Evolutionary conservation across 2,113 vertebrate genomes (phyloP), one percentile per base, ranked within the genome.

Genomic region (Nasalis larvatus): DNA sequence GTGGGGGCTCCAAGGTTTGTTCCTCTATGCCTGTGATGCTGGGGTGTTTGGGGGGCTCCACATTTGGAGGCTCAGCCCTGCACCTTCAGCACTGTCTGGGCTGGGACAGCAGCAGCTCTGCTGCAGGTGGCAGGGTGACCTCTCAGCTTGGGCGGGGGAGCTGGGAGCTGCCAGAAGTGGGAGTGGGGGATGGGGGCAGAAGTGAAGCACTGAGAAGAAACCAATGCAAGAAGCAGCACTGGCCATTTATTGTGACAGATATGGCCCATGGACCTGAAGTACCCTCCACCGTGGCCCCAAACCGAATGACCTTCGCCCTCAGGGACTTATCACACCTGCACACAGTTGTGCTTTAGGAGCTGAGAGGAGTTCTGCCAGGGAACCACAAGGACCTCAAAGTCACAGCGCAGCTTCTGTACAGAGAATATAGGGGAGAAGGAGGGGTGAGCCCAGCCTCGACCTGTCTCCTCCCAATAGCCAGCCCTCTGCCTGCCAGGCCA

Each of bases 381-480:
- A 42, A 99, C 95, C 89, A 99, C 98, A 94, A 99, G 99, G 37
- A 99, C 97, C 96, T 99, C 99, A 49, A 99, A 99, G 94, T 99
- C 25, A 76, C 99, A 99, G 78, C 98, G 98, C 97, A 99, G 99
- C 16, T 98, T 99, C 99, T 99, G 98, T 60, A 49, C 73, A 94
- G 13, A 54, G 42, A 94, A 25, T 9, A 13, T 0, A 8, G n/a
- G 47, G 30, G 17, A 40, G 30, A 30, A 40, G n/a, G 21, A 27
- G 32, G 54, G 84, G 23, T 97, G 71, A 97, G 47, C 30, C 25
- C 4, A 37, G 54, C n/a, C 56, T 37, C 13, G 8, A 49, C 66
- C 76, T 0, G 17, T 52, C 32, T 4, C 35, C 49, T 40, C 20
- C 69, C 40, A 9, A 2, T 13, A 45, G 89, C 23, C 92, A 52